Evolutionary conservation across 2,797 vertebrate species (phyloP).

Genomic region (Vireo griseus): DNA sequence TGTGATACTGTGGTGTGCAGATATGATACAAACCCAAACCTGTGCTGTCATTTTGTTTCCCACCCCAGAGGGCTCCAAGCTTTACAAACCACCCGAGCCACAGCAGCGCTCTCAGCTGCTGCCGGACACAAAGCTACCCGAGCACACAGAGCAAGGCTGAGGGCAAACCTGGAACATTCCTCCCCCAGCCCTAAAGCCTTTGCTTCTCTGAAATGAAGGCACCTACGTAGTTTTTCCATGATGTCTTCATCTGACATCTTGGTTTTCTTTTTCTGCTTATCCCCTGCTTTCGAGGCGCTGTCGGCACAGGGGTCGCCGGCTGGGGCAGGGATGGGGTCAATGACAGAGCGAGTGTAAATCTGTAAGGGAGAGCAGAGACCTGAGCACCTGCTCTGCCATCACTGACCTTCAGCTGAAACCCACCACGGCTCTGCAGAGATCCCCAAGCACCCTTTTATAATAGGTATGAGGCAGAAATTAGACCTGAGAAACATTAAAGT

Average conservation of each 20-base stretch:
- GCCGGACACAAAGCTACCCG: neutral
- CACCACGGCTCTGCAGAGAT: neutral
- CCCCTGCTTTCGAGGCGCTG: constrained; percentile 79
- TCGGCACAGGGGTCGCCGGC: constrained; percentile 81
- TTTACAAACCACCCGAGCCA: fast-evolving
- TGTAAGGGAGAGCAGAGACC: constrained; percentile 43
- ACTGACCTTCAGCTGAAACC: neutral
- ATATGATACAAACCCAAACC: neutral
- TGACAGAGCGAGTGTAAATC: constrained; percentile 94
- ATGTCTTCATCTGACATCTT: constrained; percentile 98
- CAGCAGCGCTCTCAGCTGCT: fast-evolving
- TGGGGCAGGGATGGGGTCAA: constrained; percentile 92
- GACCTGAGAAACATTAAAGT: neutral
- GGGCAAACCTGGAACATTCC: neutral
- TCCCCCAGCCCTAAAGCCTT: neutral
- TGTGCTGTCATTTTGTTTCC: neutral
- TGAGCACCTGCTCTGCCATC: neutral
- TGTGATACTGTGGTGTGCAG: neutral
- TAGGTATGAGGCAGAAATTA: neutral
- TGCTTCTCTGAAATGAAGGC: neutral
- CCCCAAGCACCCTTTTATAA: neutral
- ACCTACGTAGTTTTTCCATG: constrained; percentile 96
- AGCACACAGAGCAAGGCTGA: neutral
- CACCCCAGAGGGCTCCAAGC: neutral
- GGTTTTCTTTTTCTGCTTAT: constrained; percentile 92